Evolutionary conservation across 1,140 invertebrate genomes (phyloP).

Genomic region (Heliothis subflexa): DNA sequence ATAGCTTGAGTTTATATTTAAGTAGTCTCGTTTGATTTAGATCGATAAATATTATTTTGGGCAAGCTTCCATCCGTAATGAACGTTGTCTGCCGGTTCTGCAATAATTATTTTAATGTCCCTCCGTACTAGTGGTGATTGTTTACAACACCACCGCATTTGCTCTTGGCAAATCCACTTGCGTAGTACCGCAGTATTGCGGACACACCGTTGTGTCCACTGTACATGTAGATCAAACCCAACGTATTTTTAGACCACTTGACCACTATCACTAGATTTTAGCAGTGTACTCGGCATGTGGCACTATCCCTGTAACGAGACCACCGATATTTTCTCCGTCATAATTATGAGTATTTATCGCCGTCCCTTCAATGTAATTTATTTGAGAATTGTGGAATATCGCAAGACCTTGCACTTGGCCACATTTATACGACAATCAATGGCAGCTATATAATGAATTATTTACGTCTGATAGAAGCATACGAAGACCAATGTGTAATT

Average conservation of each 20-base stretch:
- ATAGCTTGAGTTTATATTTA: conserved; percentile 21
- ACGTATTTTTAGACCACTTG: conserved; percentile 22
- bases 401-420: conserved; percentile 40
- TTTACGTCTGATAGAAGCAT: conserved; percentile 40
- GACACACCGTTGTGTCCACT: conserved; percentile 6
- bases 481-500: conserved; percentile 45
- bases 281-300: neutral
- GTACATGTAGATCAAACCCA: conserved; percentile 24
- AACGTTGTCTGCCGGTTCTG: conserved; percentile 38
- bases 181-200: conserved; percentile 22
- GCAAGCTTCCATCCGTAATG: conserved; percentile 56
- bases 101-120: conserved; percentile 53
- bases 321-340: neutral
- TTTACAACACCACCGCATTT: conserved; percentile 49
- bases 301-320: conserved; percentile 1
- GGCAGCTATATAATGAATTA: conserved; percentile 19
- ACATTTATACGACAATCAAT: conserved; percentile 15
- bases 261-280: neutral
- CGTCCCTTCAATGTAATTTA: neutral
- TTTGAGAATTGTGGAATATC: neutral
- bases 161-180: conserved; percentile 44
- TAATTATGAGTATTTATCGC: neutral
- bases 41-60: conserved; percentile 59
- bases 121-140: conserved; percentile 43
- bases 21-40: conserved; percentile 44